phyloP scores from a whole-genome alignment of 1,140 invertebrate genomes.

The Pogonognathellus flavescens region DNA sequence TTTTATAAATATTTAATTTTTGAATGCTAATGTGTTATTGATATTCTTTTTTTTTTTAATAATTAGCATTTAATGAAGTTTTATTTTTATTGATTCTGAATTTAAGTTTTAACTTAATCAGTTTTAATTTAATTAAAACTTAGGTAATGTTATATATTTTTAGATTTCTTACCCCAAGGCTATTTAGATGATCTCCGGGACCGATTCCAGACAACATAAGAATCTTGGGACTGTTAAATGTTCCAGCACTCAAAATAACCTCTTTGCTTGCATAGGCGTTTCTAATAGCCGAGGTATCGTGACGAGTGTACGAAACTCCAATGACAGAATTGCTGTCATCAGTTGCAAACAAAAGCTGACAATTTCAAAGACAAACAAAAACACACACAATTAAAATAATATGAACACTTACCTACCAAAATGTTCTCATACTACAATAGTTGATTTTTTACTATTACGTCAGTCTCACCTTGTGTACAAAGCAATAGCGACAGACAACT shows the following conservation, averaged over 20 bases:
- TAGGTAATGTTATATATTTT: too few species aligned
- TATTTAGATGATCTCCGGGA: background rate
- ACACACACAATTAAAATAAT: background rate
- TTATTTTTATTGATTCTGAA: too few species aligned
- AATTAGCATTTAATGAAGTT: too few species aligned
- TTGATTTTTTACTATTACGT: too few species aligned
- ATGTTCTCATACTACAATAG: background rate
- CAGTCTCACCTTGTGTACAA: constrained; percentile 60
- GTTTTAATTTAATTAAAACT: too few species aligned
- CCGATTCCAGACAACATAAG: constrained; percentile 47
- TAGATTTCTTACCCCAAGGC: constrained; percentile 4
- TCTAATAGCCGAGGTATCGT: background rate
- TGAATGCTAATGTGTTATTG: too few species aligned
- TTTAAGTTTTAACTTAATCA: constrained; percentile 82
- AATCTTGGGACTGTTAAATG: constrained; percentile 38
- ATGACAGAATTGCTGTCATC: background rate
- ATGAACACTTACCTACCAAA: background rate
- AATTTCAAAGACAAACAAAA: background rate
- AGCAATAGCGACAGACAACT: constrained; percentile 43
- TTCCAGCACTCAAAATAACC: constrained; percentile 81
- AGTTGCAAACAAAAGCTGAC: background rate
- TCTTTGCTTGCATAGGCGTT: constrained; percentile 74
- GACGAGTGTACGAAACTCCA: constrained; percentile 22
- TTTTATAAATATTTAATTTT: constrained; percentile 77
- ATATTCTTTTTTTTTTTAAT: too few species aligned